phyloP scores from a whole-genome alignment of 2,797 vertebrate genomes.

The Gallinago nigripennis region DNA sequence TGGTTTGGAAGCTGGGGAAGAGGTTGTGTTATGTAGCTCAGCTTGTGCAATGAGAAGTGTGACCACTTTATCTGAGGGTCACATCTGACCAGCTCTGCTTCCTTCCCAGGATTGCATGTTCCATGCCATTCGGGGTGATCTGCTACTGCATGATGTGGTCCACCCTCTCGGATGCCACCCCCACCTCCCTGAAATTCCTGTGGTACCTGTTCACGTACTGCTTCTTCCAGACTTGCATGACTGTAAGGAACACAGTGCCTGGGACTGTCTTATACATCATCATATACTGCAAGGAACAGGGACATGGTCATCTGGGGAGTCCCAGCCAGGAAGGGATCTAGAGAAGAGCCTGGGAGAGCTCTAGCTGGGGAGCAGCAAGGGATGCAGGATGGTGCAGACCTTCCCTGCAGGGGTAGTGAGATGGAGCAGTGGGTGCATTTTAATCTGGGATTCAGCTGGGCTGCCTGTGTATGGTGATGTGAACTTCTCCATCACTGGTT shows the following conservation, averaged over 20 bases:
- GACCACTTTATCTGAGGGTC: not conserved
- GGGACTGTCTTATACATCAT: not conserved
- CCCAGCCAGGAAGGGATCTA: not conserved
- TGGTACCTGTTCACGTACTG: constrained; percentile 78
- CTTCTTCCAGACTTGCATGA: constrained; percentile 83
- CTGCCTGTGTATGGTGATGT: not conserved
- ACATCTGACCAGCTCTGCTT: not conserved
- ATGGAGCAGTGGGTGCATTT: not conserved
- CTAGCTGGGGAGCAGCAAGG: not conserved
- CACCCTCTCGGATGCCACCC: constrained; percentile 53
- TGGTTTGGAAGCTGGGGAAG: not conserved
- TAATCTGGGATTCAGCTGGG: not conserved
- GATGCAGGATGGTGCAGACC: not conserved
- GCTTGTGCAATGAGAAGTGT: not conserved
- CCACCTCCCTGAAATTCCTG: constrained; percentile 62
- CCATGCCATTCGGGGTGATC: constrained; percentile 73
- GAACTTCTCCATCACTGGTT: not conserved
- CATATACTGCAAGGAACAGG: not conserved
- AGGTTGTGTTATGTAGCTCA: not conserved
- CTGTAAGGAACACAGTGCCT: constrained; percentile 60
- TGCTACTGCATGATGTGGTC: constrained; percentile 78
- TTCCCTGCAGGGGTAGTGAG: not conserved
- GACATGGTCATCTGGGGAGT: accelerated
- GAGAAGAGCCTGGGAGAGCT: not conserved
- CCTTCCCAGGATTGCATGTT: constrained; percentile 72